phyloP scores from a whole-genome alignment of 2,797 vertebrate species.

The Coilia nasus region DNA sequence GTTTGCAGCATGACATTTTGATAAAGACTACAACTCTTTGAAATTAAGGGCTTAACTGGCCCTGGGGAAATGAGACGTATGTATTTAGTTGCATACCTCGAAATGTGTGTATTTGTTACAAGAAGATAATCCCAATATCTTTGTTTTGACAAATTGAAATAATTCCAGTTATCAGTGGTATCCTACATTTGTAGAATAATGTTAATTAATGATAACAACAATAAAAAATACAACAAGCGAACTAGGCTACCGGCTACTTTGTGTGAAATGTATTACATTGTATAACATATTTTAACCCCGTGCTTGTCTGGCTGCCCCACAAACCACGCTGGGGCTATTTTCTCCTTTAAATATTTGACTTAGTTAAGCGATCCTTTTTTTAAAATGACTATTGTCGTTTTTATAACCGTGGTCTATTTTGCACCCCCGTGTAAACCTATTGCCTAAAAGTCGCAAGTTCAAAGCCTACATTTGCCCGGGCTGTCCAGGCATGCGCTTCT shows the following conservation, averaged over 20 bases:
- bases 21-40: slow-evolving; percentile 20
- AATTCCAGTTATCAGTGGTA: slow-evolving; percentile 54
- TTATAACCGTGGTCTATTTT: neutral
- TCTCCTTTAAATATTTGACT: neutral
- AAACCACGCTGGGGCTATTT: neutral
- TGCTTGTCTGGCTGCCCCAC: neutral
- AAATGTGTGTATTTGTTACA: slow-evolving; percentile 61
- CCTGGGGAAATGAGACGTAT: slow-evolving; percentile 55
- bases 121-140: slow-evolving; percentile 44
- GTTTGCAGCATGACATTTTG: slow-evolving; percentile 25
- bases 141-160: slow-evolving; percentile 23
- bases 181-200: slow-evolving; percentile 75
- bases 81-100: slow-evolving; percentile 75
- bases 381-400: neutral
- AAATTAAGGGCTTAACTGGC: slow-evolving; percentile 10
- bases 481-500: neutral
- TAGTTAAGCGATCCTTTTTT: neutral
- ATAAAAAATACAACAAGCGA: slow-evolving; percentile 51
- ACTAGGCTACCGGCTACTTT: neutral
- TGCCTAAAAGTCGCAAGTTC: neutral
- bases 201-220: slow-evolving; percentile 68
- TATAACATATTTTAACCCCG: too few relatives aligned
- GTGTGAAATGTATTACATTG: neutral
- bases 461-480: neutral
- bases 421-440: neutral